Conservation (phyloP, 2,113 vertebrate genomes). For the Genyomyrus donnyi region DNA sequence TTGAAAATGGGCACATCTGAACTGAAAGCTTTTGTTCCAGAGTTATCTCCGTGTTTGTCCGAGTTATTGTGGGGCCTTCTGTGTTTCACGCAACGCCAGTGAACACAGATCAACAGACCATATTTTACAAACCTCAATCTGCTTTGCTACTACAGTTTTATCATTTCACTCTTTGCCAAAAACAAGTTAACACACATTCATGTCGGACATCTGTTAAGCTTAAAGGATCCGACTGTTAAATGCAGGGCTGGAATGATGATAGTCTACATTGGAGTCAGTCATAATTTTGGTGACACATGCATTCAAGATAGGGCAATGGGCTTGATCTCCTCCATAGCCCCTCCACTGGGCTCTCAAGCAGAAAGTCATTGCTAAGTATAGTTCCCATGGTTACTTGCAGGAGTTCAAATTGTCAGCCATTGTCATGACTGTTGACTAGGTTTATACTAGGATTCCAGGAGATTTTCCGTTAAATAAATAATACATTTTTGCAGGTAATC, state of each 20-base stretch:
- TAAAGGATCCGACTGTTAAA: background rate
- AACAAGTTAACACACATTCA: background rate
- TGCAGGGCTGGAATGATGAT: background rate
- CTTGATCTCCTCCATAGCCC: background rate
- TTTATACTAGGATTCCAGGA: background rate
- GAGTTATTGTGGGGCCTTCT: background rate
- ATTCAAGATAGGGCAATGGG: background rate
- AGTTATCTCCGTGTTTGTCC: background rate
- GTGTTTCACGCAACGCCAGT: background rate
- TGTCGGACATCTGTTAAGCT: background rate
- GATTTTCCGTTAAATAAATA: background rate
- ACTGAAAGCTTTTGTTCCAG: background rate
- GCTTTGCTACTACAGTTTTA: background rate
- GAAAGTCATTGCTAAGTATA: background rate
- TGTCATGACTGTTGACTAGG: background rate
- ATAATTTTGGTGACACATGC: background rate
- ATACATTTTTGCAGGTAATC: background rate
- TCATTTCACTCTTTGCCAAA: background rate
- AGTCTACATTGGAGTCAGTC: background rate
- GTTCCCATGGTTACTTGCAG: background rate
- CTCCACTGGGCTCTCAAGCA: background rate
- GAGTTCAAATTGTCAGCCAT: background rate
- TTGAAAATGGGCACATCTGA: background rate
- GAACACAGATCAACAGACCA: background rate
- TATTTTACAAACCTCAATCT: background rate